Base-by-base conservation (phyloP, 1,140 invertebrate genomes). In the Drosophila nigromelanica region DNA sequence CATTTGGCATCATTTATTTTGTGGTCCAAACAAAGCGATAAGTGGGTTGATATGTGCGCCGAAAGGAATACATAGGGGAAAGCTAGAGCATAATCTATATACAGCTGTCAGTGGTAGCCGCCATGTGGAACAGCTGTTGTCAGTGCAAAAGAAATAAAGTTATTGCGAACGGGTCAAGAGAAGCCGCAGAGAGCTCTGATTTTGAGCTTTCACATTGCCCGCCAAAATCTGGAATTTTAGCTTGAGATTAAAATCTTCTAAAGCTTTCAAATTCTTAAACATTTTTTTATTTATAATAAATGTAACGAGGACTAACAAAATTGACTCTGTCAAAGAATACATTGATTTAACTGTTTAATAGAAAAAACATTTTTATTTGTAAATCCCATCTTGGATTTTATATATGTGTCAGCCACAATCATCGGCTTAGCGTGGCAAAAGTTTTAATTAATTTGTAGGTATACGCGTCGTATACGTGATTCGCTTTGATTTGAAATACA, bases 1-100 rank as follows among this genome's bases (percentile, higher is more conserved):
- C 70, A 80, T 64, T 61, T 80, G 73, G 60, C 74, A 76, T 52
- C 73, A 63, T 76, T 76, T 68, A 78, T 78, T 68, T 78, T 59
- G 59, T 39, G 76, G 60, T 55, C 52, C 68, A 73, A 60, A 78
- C 76, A 78, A 63, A 48, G 61, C 73, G 48, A 51, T 72, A 74
- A 74, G 70, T 73, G 52, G 58, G 72, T 58, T 72, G 45, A 83
- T 72, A 78, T 51, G 37, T 42, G 33, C 14, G 39, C 58, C 35
- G 35, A 55, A 33, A 24, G 56, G 27, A 18, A 62, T 35, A 62
- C 43, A 56, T 43, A 54, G 45, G 37, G 33, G 2, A 7, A 35
- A 35, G 33, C 33, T 10, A 24, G 37, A n/a, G 7, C 54, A 27
- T 11, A 35, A 5, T 12, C 30, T n/a, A 45, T 21, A 51, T 18